Percentiles rank a stretch among this genome's conserved stretches.
Conservation (phyloP, 2,888 invertebrate genomes). For the Hedychridium roseum region DNA sequence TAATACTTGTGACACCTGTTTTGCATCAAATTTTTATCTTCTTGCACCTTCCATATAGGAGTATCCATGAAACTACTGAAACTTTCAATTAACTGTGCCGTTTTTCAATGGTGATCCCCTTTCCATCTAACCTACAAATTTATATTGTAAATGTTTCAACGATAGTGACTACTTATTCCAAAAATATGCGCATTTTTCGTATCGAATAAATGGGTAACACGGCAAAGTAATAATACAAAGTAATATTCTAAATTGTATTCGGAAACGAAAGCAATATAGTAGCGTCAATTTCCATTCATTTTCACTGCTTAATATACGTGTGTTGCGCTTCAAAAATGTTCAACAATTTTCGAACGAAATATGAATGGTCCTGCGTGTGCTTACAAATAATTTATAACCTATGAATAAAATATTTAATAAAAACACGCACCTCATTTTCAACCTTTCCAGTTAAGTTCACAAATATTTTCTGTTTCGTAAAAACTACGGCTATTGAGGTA, state of each 20-base stretch:
- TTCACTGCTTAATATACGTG: constrained; percentile 11
- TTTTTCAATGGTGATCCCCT: constrained; percentile 19
- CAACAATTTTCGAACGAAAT: no score
- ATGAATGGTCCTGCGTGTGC: no score
- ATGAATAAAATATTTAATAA: no score
- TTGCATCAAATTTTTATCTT: constrained; percentile 16
- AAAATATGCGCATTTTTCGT: constrained; percentile 14
- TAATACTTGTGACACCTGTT: constrained; percentile 15
- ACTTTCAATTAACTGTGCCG: constrained; percentile 27
- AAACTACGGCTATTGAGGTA: no score
- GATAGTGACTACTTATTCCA: constrained; percentile 29
- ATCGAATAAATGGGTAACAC: constrained; percentile 15
- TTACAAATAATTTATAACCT: no score
- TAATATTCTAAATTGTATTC: constrained; percentile 4
- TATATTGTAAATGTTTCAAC: constrained; percentile 24
- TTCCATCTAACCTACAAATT: constrained; percentile 41
- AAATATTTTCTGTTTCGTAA: no score
- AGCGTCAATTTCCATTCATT: constrained; percentile 21
- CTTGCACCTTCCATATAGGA: constrained; percentile 9
- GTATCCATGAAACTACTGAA: constrained; percentile 13
- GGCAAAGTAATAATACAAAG: background rate
- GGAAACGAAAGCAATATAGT: background rate
- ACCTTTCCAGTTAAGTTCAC: no score
- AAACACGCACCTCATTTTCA: no score
- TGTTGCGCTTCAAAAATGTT: background rate